A percentile compares a stretch with the other conserved stretches of the same genome.
phyloP scores from a whole-genome alignment of 2,113 vertebrate species.

The Ochotona curzoniae region DNA sequence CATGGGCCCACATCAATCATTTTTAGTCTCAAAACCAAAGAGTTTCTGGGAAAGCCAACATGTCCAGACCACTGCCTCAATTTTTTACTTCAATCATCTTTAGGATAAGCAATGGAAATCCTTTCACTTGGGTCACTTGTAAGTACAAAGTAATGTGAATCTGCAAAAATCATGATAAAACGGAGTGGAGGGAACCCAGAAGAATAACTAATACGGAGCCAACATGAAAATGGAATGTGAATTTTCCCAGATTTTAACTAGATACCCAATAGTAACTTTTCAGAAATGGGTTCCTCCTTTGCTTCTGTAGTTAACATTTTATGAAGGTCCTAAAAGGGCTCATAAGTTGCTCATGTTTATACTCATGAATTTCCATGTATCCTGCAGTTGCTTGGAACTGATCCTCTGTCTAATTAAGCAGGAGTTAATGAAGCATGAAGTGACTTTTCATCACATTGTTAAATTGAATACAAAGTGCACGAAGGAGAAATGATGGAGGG shows the following conservation, averaged over 20 bases:
- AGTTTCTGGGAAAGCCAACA: not conserved
- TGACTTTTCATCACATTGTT: conserved; percentile 68
- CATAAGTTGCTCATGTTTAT: conserved; percentile 52
- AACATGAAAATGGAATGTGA: fast-evolving
- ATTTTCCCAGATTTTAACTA: not conserved
- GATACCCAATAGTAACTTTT: not conserved
- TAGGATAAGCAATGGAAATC: not conserved
- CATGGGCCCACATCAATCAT: too few species aligned
- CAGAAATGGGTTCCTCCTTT: not conserved
- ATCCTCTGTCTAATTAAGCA: conserved; percentile 81
- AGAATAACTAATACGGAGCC: not conserved
- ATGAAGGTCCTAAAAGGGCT: not conserved
- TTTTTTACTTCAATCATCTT: not conserved
- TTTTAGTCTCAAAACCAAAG: not conserved
- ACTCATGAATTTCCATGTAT: conserved; percentile 74
- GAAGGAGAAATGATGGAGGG: not conserved
- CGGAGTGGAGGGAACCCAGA: not conserved
- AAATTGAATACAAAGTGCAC: conserved; percentile 5
- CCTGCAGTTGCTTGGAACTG: conserved; percentile 75
- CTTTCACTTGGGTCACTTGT: not conserved
- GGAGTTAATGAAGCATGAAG: conserved; percentile 82
- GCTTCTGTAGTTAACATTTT: not conserved
- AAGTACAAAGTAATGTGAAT: not conserved
- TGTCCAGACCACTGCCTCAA: not conserved
- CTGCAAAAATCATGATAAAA: not conserved